Evolutionary conservation across 2,888 invertebrate species (phyloP).

Genomic region (Drepana falcataria): DNA sequence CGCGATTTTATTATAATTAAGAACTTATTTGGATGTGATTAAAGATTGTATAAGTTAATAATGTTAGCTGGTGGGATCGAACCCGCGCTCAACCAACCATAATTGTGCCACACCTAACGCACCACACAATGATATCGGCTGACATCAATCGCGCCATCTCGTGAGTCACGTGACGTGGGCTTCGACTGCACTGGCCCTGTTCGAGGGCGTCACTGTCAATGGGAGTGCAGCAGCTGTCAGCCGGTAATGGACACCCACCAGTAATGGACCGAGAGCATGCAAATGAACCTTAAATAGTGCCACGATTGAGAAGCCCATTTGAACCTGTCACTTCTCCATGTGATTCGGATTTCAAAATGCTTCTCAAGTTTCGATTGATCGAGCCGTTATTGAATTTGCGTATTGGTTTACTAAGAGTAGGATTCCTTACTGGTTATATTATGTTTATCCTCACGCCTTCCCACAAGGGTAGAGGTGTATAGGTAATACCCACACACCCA

Average conservation of each 20-base stretch:
- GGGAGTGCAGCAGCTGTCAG: constrained; percentile 1
- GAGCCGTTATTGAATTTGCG: not conserved
- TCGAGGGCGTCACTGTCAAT: not conserved
- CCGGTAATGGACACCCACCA: constrained; percentile 5
- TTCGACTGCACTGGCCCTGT: constrained; percentile 1
- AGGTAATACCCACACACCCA: too few species aligned
- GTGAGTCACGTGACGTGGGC: not conserved
- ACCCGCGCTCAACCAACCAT: too few species aligned
- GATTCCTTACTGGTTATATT: not conserved
- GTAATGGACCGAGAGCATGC: constrained; percentile 6
- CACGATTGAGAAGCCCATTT: not conserved
- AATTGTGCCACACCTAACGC: too few species aligned
- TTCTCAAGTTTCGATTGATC: not conserved
- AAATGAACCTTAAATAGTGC: constrained; percentile 6
- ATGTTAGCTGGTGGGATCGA: too few species aligned
- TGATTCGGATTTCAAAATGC: not conserved
- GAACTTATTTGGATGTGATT: too few species aligned
- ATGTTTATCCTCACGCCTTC: too few species aligned
- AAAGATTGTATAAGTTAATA: too few species aligned
- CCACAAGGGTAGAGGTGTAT: too few species aligned
- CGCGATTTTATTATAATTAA: too few species aligned
- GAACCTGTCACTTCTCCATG: not conserved
- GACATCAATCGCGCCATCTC: not conserved
- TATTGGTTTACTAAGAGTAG: not conserved
- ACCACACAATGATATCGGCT: not conserved